These are phyloP conservation scores for Bagarius yarrelli DNA, from an alignment of 2,113 vertebrate species.

Conservation along the genomic window DNA sequence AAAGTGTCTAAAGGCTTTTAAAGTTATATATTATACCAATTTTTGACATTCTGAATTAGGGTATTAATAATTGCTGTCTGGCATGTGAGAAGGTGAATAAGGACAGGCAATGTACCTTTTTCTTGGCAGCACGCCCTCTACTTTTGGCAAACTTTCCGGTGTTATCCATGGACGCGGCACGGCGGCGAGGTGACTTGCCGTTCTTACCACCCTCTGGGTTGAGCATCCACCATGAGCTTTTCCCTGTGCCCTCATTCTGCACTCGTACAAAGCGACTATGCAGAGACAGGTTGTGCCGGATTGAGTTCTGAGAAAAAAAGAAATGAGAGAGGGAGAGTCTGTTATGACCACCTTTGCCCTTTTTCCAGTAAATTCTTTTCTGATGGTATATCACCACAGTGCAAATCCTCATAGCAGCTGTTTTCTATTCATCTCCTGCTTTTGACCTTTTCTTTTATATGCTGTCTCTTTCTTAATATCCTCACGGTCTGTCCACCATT, in stretches of 20 bases:
- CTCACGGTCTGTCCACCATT: background rate
- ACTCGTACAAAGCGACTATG: conserved; percentile 96
- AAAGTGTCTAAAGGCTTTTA: background rate
- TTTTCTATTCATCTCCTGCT: conserved; percentile 50
- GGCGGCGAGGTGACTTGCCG: conserved; percentile 91
- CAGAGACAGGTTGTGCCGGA: conserved; percentile 94
- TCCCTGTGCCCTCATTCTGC: conserved; percentile 97
- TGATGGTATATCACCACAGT: conserved; percentile 54
- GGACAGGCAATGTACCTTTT: conserved; percentile 77
- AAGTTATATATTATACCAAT: background rate
- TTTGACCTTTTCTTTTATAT: conserved; percentile 40
- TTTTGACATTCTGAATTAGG: background rate
- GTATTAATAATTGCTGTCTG: background rate
- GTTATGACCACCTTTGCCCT: conserved; percentile 54
- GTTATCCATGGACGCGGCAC: conserved; percentile 97
- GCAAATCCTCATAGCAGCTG: conserved; percentile 68
- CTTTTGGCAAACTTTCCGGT: conserved; percentile 98
- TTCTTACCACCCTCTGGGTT: conserved; percentile 97
- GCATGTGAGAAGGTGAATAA: background rate
- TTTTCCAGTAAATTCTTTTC: conserved; percentile 54
- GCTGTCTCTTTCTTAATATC: conserved; percentile 4
- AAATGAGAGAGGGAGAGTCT: conserved; percentile 34
- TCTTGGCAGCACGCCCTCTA: conserved; percentile 94
- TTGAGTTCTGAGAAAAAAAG: conserved; percentile 83
- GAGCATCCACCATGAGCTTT: conserved; percentile 99